Base-by-base conservation (phyloP, 30 jellyfish, hydroid and myxozoan species). In the Haliclystus octoradiatus region DNA sequence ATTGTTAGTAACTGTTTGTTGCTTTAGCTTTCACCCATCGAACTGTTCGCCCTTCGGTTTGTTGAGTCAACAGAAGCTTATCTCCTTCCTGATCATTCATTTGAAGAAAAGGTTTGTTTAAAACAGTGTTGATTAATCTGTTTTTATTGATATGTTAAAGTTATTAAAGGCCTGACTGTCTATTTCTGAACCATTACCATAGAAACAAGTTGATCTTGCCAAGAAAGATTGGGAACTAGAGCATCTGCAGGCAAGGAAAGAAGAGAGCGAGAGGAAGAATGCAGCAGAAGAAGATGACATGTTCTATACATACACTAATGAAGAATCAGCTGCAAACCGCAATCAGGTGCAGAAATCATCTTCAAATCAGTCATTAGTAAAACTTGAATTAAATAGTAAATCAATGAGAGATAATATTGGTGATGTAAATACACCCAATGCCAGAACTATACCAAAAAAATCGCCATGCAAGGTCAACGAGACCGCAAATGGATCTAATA, bases 211-310 rank as follows among this genome's bases (percentile, higher is more conserved):
- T 28, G 95, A 88, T 71, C 74, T 52, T 53, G 84, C 84, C 33
- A 88, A 88, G 82, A 88, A 88, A 68, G 97, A 88, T 26, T 88
- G 97, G 97, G 97, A 88, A 57, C 92, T 88, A 13, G 95, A 88
- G 52, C 97, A 88, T 68, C 61, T 88, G 73, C 97, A 81, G 50
- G 93, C 97, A 14, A 52, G 74, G 68, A 88, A 88, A 65, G 97
- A 88, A 66, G 97, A 95, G 24, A 95, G 81, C 79, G 97, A 88
- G 89, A 93, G 94, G 29, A 76, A 74, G 63, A 80, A 88, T 50
- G 97, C 97, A 0, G 91, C 74, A 31, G 93, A 88, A 71, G 97
- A 88, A 50, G 97, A 88, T 63, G 97, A 88, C 73, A 88, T 88
- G 97, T 80, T 88, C 73, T 88, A 74, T 88, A 88, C 97, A 0